A percentile compares a stretch with the other conserved stretches of the same genome.
phyloP scores from a whole-genome alignment of 1,140 invertebrate genomes.

The Drosophila pectinifera region DNA sequence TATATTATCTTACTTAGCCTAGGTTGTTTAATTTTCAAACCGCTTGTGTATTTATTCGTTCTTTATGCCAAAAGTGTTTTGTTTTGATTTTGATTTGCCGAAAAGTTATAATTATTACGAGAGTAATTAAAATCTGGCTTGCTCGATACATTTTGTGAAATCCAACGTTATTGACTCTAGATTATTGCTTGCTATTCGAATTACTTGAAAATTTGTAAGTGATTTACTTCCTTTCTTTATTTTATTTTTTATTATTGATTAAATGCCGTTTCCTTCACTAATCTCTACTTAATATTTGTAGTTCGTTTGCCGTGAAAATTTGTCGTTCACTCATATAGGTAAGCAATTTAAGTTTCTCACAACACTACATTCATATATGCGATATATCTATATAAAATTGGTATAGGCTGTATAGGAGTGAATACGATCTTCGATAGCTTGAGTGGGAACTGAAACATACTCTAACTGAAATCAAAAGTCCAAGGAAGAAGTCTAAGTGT shows the following conservation, averaged over 20 bases:
- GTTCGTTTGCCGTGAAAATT: constrained; percentile 77
- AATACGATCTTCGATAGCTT: constrained; percentile 34
- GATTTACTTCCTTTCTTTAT: constrained; percentile 32
- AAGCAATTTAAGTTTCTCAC: constrained; percentile 60
- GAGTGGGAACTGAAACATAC: constrained; percentile 14
- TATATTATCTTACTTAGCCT: constrained; percentile 56
- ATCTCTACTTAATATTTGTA: constrained; percentile 80
- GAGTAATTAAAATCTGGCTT: constrained; percentile 42
- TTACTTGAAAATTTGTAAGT: constrained; percentile 79
- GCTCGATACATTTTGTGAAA: constrained; percentile 53
- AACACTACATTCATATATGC: constrained; percentile 79
- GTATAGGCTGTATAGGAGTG: constrained; percentile 60
- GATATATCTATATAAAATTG: constrained; percentile 73
- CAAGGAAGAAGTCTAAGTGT: constrained; percentile 6
- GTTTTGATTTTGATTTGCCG: constrained; percentile 81
- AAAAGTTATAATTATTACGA: constrained; percentile 56
- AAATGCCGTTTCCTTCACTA: constrained; percentile 69
- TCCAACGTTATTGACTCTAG: constrained; percentile 53
- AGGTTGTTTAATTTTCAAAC: constrained; percentile 39
- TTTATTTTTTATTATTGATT: no score
- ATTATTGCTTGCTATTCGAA: constrained; percentile 66
- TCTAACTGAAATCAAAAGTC: constrained; percentile 19
- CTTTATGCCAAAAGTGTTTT: constrained; percentile 56
- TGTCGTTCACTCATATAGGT: constrained; percentile 72
- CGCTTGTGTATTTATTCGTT: constrained; percentile 38